phyloP scores from a whole-genome alignment of 2,888 invertebrate species.

The Trachelus tabidus region DNA sequence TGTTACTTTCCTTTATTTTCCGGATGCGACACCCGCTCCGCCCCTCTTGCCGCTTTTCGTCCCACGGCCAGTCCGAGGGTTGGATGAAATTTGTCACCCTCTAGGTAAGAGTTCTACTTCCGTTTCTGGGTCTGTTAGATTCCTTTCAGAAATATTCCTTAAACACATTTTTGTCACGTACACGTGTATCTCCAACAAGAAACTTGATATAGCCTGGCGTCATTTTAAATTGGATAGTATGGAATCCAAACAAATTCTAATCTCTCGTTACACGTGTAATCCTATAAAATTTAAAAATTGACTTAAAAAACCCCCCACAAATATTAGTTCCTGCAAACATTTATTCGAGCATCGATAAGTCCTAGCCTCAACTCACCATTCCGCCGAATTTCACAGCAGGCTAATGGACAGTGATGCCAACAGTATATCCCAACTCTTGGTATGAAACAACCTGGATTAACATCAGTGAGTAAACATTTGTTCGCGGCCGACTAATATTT shows the following conservation, averaged over 20 bases:
- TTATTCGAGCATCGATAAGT: background rate
- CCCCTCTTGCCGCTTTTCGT: conserved; percentile 19
- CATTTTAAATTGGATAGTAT: background rate
- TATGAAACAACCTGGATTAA: background rate
- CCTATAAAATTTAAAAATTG: background rate
- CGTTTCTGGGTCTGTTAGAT: background rate
- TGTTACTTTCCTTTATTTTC: conserved; percentile 58
- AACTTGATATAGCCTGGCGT: background rate
- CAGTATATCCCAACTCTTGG: background rate
- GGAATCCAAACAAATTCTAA: background rate
- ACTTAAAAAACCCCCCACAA: background rate
- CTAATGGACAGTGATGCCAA: background rate
- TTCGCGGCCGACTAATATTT: background rate
- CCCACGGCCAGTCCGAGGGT: conserved; percentile 7
- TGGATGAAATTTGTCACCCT: conserved; percentile 32
- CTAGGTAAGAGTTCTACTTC: conserved; percentile 21
- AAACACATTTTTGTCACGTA: background rate
- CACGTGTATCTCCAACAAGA: background rate
- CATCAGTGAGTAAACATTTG: background rate
- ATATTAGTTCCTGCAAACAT: background rate
- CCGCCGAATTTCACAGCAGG: background rate
- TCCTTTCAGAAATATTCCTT: background rate
- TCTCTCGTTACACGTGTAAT: background rate
- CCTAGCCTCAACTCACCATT: background rate
- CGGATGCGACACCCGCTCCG: conserved; percentile 38